These are phyloP conservation scores for Scaptomyza caliginosa DNA, from an alignment of 2,888 invertebrate genomes.

Conservation along the genomic window DNA sequence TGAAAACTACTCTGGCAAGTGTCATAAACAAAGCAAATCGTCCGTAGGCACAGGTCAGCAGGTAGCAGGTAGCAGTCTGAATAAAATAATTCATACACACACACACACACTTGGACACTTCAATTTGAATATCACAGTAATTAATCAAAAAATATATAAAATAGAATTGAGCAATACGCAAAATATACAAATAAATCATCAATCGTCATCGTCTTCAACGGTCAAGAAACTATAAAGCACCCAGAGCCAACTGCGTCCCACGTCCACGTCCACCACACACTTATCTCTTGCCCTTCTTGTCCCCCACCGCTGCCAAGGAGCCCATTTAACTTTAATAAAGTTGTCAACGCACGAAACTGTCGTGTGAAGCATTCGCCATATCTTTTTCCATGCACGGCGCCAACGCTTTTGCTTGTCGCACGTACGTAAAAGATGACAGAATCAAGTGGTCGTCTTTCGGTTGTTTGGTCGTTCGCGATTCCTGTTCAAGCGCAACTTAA, in stretches of 20 bases:
- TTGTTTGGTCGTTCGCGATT: constrained; percentile 13
- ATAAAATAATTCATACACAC: constrained; percentile 56
- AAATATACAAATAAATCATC: constrained; percentile 69
- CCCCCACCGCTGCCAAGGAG: constrained; percentile 48
- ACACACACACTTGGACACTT: constrained; percentile 55
- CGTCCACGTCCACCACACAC: constrained; percentile 39
- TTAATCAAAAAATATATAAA: constrained; percentile 63
- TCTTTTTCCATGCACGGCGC: constrained; percentile 21
- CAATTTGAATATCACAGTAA: constrained; percentile 76
- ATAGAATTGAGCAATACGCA: constrained; percentile 45
- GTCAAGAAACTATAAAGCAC: constrained; percentile 78
- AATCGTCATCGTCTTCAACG: constrained; percentile 68
- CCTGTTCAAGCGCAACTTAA: constrained; percentile 54
- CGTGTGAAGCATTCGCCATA: constrained; percentile 64
- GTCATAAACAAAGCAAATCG: constrained; percentile 52
- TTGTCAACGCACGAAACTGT: constrained; percentile 70
- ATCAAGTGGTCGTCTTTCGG: constrained; percentile 34
- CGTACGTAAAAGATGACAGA: constrained; percentile 16
- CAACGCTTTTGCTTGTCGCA: constrained; percentile 13
- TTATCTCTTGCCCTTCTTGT: too few species aligned
- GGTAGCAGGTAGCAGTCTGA: constrained; percentile 46
- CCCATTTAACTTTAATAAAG: constrained; percentile 71
- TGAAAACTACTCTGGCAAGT: constrained; percentile 56
- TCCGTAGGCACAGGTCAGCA: constrained; percentile 39
- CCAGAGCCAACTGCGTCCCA: constrained; percentile 41